Evolutionary conservation across 2,797 vertebrate species (phyloP).

Genomic region (Pangasius djambal): DNA sequence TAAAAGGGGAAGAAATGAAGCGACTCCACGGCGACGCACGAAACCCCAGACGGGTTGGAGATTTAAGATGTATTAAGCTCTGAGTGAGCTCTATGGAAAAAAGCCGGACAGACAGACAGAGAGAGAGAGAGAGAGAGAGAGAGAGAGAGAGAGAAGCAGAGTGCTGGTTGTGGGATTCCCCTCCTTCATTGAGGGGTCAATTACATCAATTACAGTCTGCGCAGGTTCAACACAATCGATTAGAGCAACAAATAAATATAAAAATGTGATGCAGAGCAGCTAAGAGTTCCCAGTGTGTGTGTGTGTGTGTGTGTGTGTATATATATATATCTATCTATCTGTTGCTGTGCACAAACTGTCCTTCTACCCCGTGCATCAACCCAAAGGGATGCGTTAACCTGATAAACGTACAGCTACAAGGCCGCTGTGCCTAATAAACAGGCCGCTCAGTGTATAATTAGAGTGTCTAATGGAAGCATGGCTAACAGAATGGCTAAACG

Average conservation of each 20-base stretch:
- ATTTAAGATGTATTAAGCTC: neutral
- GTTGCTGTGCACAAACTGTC: too few relatives aligned
- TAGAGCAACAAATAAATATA: neutral
- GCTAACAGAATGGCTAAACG: neutral
- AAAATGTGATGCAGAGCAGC: neutral
- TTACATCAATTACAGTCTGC: neutral
- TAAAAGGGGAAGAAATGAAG: neutral
- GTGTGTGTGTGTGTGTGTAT: too few relatives aligned
- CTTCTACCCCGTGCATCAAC: neutral
- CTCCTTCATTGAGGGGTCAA: neutral
- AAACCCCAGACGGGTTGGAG: neutral
- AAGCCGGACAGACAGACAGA: neutral
- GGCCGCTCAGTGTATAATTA: neutral
- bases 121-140: neutral
- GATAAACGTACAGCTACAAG: neutral
- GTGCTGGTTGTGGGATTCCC: neutral
- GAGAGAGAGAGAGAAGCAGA: neutral
- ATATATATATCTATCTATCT: too few relatives aligned
- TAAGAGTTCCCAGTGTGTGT: neutral
- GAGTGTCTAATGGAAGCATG: neutral
- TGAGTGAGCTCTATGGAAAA: neutral
- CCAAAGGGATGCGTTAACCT: neutral
- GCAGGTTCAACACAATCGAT: neutral
- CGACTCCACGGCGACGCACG: neutral
- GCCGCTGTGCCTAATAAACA: neutral